phyloP scores from a whole-genome alignment of 2,888 invertebrate genomes.

The Labia minor region DNA sequence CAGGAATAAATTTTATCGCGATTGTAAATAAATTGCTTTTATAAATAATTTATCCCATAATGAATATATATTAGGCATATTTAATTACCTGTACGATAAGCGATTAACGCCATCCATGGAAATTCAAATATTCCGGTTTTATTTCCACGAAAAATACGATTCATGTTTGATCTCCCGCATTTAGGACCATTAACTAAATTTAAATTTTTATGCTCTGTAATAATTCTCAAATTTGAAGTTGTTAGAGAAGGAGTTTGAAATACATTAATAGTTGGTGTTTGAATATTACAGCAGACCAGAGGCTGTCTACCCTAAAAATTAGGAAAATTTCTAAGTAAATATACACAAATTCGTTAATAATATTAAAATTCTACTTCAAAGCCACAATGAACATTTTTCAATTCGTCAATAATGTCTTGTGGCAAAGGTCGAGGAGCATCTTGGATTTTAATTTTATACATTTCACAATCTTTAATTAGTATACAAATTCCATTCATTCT shows the following conservation, averaged over 20 bases:
- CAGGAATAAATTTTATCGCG: too few relatives aligned
- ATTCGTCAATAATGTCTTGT: slow-evolving; percentile 19
- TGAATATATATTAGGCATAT: too few relatives aligned
- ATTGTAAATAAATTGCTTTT: too few relatives aligned
- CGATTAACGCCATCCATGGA: slow-evolving; percentile 67
- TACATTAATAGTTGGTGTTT: not conserved
- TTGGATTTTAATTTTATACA: not conserved
- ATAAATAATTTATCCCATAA: too few relatives aligned
- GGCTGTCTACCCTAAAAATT: slow-evolving; percentile 22
- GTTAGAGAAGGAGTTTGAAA: not conserved
- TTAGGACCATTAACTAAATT: slow-evolving; percentile 33
- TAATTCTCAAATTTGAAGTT: slow-evolving; percentile 32
- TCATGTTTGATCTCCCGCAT: slow-evolving; percentile 47
- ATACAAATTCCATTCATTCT: not conserved
- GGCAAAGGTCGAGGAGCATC: slow-evolving; percentile 20
- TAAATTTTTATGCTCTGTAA: slow-evolving; percentile 36
- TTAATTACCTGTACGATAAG: slow-evolving; percentile 40
- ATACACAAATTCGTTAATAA: too few relatives aligned
- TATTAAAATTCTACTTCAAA: slow-evolving; percentile 19
- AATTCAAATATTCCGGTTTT: slow-evolving; percentile 51
- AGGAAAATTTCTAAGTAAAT: too few relatives aligned
- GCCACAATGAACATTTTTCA: slow-evolving; percentile 21
- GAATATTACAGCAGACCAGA: slow-evolving; percentile 23
- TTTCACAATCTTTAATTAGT: not conserved
- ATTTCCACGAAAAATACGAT: slow-evolving; percentile 51